A percentile compares a stretch with the other conserved stretches of the same genome.
These are phyloP conservation scores for Phalacrocorax pelagicus DNA, from an alignment of 2,113 vertebrate species.

Conservation along the genomic window DNA sequence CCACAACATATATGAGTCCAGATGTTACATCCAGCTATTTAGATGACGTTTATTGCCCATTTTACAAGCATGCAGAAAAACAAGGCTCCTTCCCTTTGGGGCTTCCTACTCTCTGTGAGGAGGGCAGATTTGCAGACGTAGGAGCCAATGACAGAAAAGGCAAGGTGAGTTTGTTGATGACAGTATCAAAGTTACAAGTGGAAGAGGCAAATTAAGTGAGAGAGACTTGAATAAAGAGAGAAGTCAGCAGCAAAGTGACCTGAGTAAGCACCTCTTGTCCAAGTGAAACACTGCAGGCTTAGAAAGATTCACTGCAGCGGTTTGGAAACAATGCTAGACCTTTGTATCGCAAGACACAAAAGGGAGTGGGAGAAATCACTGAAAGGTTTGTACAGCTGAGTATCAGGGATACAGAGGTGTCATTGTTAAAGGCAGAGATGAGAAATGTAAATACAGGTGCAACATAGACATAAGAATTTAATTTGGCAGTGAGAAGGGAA, in stretches of 20 bases:
- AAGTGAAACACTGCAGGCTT: neutral
- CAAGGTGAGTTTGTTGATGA: neutral
- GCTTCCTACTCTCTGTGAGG: neutral
- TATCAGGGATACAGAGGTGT: neutral
- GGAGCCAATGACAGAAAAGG: neutral
- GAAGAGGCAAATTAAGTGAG: neutral
- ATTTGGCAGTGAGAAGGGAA: neutral
- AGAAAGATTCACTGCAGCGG: neutral
- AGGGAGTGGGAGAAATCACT: neutral
- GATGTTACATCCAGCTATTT: neutral
- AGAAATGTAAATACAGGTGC: neutral
- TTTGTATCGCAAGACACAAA: conserved; percentile 1
- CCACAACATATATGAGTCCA: neutral
- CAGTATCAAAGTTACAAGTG: neutral
- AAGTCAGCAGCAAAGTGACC: neutral
- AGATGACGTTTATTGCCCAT: neutral
- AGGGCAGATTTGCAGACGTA: neutral
- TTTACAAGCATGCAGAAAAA: neutral
- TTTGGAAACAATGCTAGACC: neutral
- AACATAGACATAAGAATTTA: neutral
- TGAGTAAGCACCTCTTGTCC: neutral
- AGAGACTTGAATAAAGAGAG: neutral
- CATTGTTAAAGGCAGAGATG: neutral
- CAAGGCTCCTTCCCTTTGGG: neutral
- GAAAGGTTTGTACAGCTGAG: neutral